phyloP scores from a whole-genome alignment of 2,888 invertebrate genomes.

The Deroplatys truncata region DNA sequence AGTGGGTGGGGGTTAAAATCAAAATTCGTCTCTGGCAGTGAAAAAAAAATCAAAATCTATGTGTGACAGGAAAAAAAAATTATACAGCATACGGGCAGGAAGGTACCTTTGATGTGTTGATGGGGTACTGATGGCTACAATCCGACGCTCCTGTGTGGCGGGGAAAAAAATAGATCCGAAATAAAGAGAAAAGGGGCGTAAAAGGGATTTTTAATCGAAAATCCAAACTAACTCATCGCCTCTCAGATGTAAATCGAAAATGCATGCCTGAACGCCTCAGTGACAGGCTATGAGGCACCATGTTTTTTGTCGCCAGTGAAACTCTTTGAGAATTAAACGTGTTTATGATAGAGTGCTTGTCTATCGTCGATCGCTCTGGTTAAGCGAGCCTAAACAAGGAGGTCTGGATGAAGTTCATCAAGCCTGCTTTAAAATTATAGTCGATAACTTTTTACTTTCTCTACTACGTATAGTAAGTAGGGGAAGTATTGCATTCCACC shows the following conservation, averaged over 20 bases:
- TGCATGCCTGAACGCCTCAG: conserved; percentile 1
- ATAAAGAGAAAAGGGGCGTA: conserved; percentile 7
- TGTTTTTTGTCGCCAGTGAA: not conserved
- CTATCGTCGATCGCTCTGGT: not conserved
- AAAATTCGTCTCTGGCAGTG: conserved; percentile 16
- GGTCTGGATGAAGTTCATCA: not conserved
- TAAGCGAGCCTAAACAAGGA: no score
- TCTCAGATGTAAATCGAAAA: conserved; percentile 13
- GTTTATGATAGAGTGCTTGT: not conserved
- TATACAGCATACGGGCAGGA: not conserved
- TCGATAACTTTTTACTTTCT: no score
- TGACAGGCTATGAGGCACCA: not conserved
- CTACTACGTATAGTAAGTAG: no score
- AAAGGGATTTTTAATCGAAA: conserved; percentile 18
- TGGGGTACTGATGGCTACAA: not conserved
- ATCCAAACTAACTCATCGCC: conserved; percentile 11
- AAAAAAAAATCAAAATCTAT: conserved; percentile 16
- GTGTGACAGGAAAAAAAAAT: conserved; percentile 7
- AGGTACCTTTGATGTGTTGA: conserved; percentile 8
- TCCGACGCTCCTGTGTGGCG: not conserved
- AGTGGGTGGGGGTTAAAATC: conserved; percentile 15
- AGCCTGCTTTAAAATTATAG: not conserved
- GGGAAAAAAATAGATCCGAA: not conserved
- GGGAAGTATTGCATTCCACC: no score
- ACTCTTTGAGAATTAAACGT: not conserved